Evolutionary conservation across 2,888 invertebrate genomes (phyloP), one percentile per base, ranked within the genome.

Genomic region (Labia minor): DNA sequence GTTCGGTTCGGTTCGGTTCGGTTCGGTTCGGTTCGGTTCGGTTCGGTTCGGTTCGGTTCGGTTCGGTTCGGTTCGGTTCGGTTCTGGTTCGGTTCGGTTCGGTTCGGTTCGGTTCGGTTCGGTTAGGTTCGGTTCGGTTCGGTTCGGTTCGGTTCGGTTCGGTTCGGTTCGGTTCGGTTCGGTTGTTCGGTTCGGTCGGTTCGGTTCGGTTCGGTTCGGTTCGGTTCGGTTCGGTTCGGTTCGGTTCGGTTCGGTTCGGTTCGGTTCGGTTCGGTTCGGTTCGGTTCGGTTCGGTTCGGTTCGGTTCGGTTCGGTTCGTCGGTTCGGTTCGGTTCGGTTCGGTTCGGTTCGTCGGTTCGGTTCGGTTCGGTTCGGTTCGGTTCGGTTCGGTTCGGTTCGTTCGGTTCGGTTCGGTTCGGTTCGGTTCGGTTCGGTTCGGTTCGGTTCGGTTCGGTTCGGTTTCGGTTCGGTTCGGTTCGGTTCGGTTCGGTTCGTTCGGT

Each of bases 41-140:
- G 65, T n/a, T 61, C 65, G 49, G 65, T n/a, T 61, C 65, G 49
- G 65, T n/a, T 20, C n/a, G n/a, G n/a, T n/a, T n/a, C n/a, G n/a
- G n/a, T n/a, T n/a, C 61, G 49, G 65, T n/a, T 61, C 65, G 49
- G 65, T n/a, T 61, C 65, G 49, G 65, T n/a, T 61, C 65, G 49
- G 65, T n/a, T 20, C 61, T n/a, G 49, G 65, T n/a, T 61, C 65
- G 49, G 65, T n/a, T 26, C 65, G 49, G n/a, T n/a, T n/a, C 65
- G 65, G 26, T 62, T 37, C 65, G 65, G 26, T 62, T 37, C 65
- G 61, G 20, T 21, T 33, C 65, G 65, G 33, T 33, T n/a, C n/a
- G n/a, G n/a, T n/a, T n/a, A 6, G 33, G 33, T 33, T 33, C 33
- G 33, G 33, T 65, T 4, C 1, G 37, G n/a, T n/a, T n/a, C n/a